Evolutionary conservation across 1,140 invertebrate genomes (phyloP), one percentile per base, ranked within the genome.

Genomic region (Helicoverpa armigera): DNA sequence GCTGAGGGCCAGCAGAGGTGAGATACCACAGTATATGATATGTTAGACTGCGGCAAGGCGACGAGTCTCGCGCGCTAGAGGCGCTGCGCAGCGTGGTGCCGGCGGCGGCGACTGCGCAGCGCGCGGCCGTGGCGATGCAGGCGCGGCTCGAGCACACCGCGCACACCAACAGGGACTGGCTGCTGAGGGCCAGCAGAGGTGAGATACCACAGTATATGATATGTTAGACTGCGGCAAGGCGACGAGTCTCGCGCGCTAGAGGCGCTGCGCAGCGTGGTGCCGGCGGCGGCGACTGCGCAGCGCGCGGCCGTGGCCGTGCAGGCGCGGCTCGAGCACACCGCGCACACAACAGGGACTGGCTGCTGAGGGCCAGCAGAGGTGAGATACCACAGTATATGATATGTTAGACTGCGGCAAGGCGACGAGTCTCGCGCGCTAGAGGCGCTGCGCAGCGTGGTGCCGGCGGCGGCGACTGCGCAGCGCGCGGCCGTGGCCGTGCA

Each of bases 181-280:
- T 95, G 2, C 95, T 95, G 0, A n/a, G n/a, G n/a, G n/a, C n/a
- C n/a, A 95, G 86, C 95, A 97, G 90, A 95, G 95, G 75, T 97
- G 96, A 1, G 96, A 35, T n/a, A n/a, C n/a, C n/a, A n/a, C n/a
- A n/a, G n/a, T n/a, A n/a, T n/a, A n/a, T n/a, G n/a, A n/a, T n/a
- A n/a, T 2, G 23, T 23, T 23, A 95, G 94, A 78, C 93, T 96
- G 16, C 95, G 95, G 23, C 96, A 96, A 83, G 89, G 95, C 29
- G 94, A 96, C 81, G 96, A 96, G 94, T 92, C 95, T 3, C 88
- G 90, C n/a, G 89, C 94, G 0, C 75, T 96, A 63, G 92, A 92
- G n/a, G 93, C 95, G 14, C 85, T 96, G 9, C 88, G 96, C 11
- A 94, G 81, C 0, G 83, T 93, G 14, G 90, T 88, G 12, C 91